Conservation (phyloP, 2,888 invertebrate genomes). For the Macaria liturata region DNA sequence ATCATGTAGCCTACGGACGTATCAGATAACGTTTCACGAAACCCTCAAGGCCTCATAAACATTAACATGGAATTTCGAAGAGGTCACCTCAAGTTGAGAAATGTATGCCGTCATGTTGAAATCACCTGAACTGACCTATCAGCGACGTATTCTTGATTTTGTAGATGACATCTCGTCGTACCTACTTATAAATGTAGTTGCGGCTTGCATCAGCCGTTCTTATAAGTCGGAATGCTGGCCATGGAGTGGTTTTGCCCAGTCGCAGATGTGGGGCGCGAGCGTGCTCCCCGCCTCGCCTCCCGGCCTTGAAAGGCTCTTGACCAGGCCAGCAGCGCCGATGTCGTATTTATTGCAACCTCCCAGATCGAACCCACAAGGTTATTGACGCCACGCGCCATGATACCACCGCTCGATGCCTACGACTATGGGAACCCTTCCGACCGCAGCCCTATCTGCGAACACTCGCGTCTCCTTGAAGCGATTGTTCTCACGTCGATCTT, state of each 20-base stretch:
- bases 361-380: constrained; percentile 80
- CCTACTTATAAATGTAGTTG: not conserved
- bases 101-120: constrained; percentile 23
- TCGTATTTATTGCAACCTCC: constrained; percentile 82
- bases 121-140: constrained; percentile 6
- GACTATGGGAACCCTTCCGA: constrained; percentile 60
- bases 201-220: constrained; percentile 41
- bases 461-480: constrained; percentile 71
- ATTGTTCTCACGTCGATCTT: constrained; percentile 78
- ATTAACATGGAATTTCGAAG: constrained; percentile 7
- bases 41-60: constrained; percentile 5
- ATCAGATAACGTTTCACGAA: constrained; percentile 5
- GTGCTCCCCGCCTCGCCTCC: constrained; percentile 79
- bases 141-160: not conserved
- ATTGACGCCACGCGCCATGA: constrained; percentile 70
- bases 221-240: constrained; percentile 66
- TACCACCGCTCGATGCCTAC: constrained; percentile 57
- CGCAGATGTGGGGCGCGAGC: constrained; percentile 77
- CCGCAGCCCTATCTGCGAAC: constrained; percentile 51
- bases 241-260: constrained; percentile 58
- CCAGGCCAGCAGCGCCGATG: constrained; percentile 78
- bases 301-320: constrained; percentile 84
- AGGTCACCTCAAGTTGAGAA: constrained; percentile 21
- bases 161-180: too few relatives aligned
- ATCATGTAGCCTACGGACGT: constrained; percentile 23